Percentiles rank a stretch among this genome's conserved stretches.
These are phyloP conservation scores for Characodon lateralis DNA, from an alignment of 2,797 vertebrate species.

Conservation along the genomic window DNA sequence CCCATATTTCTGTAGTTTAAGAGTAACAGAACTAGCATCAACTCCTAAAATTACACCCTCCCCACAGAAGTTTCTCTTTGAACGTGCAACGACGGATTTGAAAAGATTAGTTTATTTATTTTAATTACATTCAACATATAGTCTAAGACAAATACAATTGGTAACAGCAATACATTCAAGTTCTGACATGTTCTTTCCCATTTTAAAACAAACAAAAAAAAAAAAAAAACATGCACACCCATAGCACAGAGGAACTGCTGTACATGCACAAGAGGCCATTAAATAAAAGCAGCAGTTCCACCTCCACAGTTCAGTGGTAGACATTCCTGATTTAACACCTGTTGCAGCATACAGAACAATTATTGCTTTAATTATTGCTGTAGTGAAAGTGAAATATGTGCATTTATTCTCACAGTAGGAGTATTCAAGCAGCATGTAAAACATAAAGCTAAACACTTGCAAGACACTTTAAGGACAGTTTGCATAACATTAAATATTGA, in stretches of 20 bases:
- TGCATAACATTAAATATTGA: conserved; percentile 59
- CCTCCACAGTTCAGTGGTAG: conserved; percentile 60
- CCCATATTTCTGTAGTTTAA: background rate
- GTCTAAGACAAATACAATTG: background rate
- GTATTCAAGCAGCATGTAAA: conserved; percentile 60
- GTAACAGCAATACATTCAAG: conserved; percentile 7
- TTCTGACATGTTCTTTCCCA: background rate
- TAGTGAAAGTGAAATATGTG: conserved; percentile 68
- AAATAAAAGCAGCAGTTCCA: conserved; percentile 57
- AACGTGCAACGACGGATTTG: background rate
- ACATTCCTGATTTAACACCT: conserved; percentile 56
- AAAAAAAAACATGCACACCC: conserved; percentile 20
- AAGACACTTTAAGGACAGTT: conserved; percentile 41
- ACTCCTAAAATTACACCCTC: background rate
- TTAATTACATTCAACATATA: conserved; percentile 46
- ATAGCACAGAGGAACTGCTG: conserved; percentile 22
- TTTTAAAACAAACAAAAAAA: background rate
- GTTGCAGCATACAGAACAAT: conserved; percentile 47
- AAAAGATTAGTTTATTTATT: conserved; percentile 53
- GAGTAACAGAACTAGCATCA: background rate
- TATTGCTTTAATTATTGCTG: conserved; percentile 76
- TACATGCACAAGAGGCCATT: conserved; percentile 57
- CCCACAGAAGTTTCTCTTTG: background rate
- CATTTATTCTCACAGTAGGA: conserved; percentile 45
- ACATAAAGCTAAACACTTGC: conserved; percentile 36